Evolutionary conservation across 2,797 vertebrate genomes (phyloP).

Genomic region (Pseudochromis fuscus): DNA sequence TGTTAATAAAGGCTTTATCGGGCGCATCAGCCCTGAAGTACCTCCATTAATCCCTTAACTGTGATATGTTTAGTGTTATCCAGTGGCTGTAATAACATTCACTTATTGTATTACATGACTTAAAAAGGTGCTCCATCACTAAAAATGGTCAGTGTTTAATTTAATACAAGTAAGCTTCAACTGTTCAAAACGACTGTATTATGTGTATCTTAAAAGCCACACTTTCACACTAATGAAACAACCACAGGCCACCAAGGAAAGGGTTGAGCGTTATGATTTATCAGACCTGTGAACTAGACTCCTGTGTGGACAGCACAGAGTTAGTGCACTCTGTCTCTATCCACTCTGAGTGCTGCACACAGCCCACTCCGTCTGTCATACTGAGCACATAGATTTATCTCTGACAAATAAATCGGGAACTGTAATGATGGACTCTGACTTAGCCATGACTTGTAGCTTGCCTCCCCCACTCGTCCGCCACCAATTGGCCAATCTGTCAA

Average conservation of each 20-base stretch:
- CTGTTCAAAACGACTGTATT: not conserved
- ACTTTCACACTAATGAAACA: slow-evolving; percentile 28
- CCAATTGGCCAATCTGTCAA: slow-evolving; percentile 80
- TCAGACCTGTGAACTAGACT: slow-evolving; percentile 31
- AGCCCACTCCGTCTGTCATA: slow-evolving; percentile 57
- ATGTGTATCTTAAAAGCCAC: slow-evolving; percentile 8
- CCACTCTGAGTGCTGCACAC: slow-evolving; percentile 37
- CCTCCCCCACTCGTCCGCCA: slow-evolving; percentile 66
- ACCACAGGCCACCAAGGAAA: slow-evolving; percentile 10
- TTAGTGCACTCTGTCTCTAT: slow-evolving; percentile 31
- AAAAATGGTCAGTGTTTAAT: slow-evolving; percentile 16
- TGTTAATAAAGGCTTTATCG: slow-evolving; percentile 48
- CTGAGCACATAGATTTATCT: slow-evolving; percentile 75
- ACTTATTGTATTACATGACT: slow-evolving; percentile 27
- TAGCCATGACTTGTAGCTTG: slow-evolving; percentile 78
- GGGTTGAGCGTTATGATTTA: slow-evolving; percentile 16
- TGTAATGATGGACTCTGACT: slow-evolving; percentile 76
- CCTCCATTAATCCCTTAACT: slow-evolving; percentile 43
- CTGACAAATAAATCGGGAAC: slow-evolving; percentile 78
- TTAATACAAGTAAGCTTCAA: not conserved
- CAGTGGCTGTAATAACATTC: slow-evolving; percentile 24
- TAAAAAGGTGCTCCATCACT: slow-evolving; percentile 29
- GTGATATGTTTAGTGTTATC: slow-evolving; percentile 37
- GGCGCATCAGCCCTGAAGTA: slow-evolving; percentile 40
- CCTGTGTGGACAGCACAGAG: slow-evolving; percentile 31